Conservation (phyloP, 2,113 vertebrate species). For the Oryzias celebensis region DNA sequence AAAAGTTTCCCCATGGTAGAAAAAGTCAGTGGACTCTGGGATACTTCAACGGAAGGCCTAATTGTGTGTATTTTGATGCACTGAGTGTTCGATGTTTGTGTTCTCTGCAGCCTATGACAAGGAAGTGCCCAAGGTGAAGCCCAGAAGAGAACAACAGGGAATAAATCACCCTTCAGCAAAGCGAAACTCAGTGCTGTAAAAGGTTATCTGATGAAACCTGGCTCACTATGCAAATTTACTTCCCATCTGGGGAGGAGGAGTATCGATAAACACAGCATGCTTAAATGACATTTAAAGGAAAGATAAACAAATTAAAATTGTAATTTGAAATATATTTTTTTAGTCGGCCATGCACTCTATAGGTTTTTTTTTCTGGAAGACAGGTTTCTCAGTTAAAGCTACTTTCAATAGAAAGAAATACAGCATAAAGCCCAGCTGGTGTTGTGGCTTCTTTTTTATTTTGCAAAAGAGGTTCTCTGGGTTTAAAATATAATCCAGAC, state of each 20-base stretch:
- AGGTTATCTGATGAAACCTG: slow-evolving; percentile 8
- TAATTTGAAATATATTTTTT: neutral
- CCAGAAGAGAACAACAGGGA: slow-evolving; percentile 10
- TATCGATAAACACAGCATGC: neutral
- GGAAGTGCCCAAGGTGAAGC: neutral
- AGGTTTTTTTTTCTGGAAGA: too few species aligned
- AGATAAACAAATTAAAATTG: neutral
- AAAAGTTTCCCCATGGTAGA: too few species aligned
- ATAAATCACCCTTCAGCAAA: slow-evolving; percentile 33
- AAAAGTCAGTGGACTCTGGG: too few species aligned
- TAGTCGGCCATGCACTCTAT: neutral
- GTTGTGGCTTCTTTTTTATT: too few species aligned
- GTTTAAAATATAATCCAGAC: too few species aligned
- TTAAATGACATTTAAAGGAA: neutral
- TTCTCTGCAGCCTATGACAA: neutral
- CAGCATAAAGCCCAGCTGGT: too few species aligned
- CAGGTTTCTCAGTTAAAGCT: too few species aligned
- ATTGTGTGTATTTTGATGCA: too few species aligned
- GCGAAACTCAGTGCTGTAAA: slow-evolving; percentile 38
- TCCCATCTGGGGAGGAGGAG: neutral
- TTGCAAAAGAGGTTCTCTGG: too few species aligned
- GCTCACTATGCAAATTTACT: neutral
- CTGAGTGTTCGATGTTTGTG: neutral
- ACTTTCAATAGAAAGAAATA: too few species aligned
- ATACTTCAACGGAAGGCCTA: too few species aligned